Conservation (phyloP, 1,140 invertebrate genomes). For the Alviniconcha marisindica region DNA sequence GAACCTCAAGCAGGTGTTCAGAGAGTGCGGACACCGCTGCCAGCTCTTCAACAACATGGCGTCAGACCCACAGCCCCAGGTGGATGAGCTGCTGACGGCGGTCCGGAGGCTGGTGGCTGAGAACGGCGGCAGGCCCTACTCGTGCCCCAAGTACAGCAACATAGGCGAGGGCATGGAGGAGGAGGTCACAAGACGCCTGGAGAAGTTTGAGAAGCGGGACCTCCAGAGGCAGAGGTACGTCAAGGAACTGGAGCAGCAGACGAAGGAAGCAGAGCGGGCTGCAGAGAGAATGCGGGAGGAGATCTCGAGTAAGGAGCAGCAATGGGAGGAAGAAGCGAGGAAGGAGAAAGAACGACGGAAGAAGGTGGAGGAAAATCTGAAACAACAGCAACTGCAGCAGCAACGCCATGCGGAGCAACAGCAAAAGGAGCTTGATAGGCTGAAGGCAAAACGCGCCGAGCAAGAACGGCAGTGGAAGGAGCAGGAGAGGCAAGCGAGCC, state of each 20-base stretch:
- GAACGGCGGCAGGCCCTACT: slow-evolving; percentile 4
- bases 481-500: no score
- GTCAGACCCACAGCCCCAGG: background rate
- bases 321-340: background rate
- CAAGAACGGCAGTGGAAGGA: no score
- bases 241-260: slow-evolving; percentile 4
- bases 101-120: background rate
- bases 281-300: background rate
- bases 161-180: slow-evolving; percentile 32
- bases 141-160: slow-evolving; percentile 31
- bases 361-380: background rate
- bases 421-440: no score
- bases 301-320: background rate
- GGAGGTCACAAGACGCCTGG: slow-evolving; percentile 18
- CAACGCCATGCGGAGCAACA: background rate
- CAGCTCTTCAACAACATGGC: slow-evolving; percentile 32
- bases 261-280: background rate
- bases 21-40: background rate
- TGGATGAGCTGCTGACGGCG: background rate
- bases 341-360: background rate
- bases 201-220: slow-evolving; percentile 13
- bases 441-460: no score
- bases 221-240: slow-evolving; percentile 16
- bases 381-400: background rate
- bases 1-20: background rate